Conservation (phyloP, 2,888 invertebrate genomes). For the Apamea monoglypha region DNA sequence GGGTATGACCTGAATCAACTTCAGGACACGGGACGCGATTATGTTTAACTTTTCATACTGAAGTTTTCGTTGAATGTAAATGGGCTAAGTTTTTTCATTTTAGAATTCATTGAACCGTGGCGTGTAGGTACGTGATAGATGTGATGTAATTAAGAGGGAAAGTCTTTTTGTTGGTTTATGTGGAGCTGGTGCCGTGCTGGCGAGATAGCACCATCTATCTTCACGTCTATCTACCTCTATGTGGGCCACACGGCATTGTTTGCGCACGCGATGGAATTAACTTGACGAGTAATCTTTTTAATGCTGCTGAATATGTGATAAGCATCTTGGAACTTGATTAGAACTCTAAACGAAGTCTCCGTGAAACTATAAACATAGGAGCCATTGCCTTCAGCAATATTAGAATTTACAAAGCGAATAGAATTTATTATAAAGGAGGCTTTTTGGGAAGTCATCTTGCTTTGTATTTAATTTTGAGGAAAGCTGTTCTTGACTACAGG, state of each 20-base stretch:
- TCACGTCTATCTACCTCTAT: slow-evolving; percentile 72
- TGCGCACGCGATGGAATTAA: slow-evolving; percentile 75
- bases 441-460: slow-evolving; percentile 3
- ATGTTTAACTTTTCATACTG: slow-evolving; percentile 60
- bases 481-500: background rate
- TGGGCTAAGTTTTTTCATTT: slow-evolving; percentile 62
- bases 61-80: slow-evolving; percentile 54
- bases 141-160: slow-evolving; percentile 72
- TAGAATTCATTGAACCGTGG: slow-evolving; percentile 63
- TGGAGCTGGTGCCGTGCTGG: slow-evolving; percentile 65
- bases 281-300: slow-evolving; percentile 70
- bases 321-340: slow-evolving; percentile 54
- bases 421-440: background rate
- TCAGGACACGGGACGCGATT: slow-evolving; percentile 62
- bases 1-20: slow-evolving; percentile 73
- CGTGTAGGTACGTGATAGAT: slow-evolving; percentile 68
- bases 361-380: slow-evolving; percentile 12
- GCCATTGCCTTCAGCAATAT: background rate
- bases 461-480: slow-evolving; percentile 21
- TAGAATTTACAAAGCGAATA: slow-evolving; percentile 4
- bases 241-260: slow-evolving; percentile 76
- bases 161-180: slow-evolving; percentile 75
- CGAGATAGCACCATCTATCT: slow-evolving; percentile 73
- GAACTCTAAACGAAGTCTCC: slow-evolving; percentile 33
- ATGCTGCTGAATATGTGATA: slow-evolving; percentile 65